Base-by-base conservation (phyloP, 2,888 invertebrate genomes). In the Dichetophora obliterata region DNA sequence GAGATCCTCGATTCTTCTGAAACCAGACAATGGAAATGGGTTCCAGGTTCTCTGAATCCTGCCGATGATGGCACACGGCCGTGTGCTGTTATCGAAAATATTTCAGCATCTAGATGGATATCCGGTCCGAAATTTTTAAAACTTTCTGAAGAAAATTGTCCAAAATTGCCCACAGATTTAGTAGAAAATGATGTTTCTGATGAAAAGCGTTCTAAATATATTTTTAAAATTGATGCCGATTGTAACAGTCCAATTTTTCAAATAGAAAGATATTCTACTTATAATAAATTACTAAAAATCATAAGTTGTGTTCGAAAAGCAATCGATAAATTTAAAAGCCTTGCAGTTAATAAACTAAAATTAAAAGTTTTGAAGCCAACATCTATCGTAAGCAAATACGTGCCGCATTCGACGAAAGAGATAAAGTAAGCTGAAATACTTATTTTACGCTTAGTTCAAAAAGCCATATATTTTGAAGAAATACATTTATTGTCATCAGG, bases 1-100 rank as follows among this genome's bases (percentile, higher is more conserved):
- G 68, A 66, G 43, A 54, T 66, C 22, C 43, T 77, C 8, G 73
- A 74, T 4, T 16, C 22, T 2, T 69, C 73, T 2, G 24, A 37
- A 24, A 37, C 63, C 1, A n/a, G 48, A n/a, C 73, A 75, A 71
- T 75, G 75, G 75, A 24, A 63, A 71, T 76, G 71, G 75, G 63
- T 76, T 24, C 71, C 65, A 6, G 71, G 70, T 1, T 54, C 57
- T 34, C 31, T 24, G 11, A 75, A 75, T 6, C 66, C 50, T 48
- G 66, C 54, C 1, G 54, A 24, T 24, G 37, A 54, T 54, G 19
- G 5, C 31, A 34, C 31, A 34, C 31, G 31, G n/a, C n/a, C 8
- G 57, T n/a, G 9, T 19, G 2, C n/a, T 3, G 22, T 8, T 16
- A 8, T 8, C 8, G n/a, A 11, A 2, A 57, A 2, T 8, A n/a